These are phyloP conservation scores for Lethenteron camtschaticum DNA, from an alignment of 2,113 vertebrate species.

Conservation along the genomic window DNA sequence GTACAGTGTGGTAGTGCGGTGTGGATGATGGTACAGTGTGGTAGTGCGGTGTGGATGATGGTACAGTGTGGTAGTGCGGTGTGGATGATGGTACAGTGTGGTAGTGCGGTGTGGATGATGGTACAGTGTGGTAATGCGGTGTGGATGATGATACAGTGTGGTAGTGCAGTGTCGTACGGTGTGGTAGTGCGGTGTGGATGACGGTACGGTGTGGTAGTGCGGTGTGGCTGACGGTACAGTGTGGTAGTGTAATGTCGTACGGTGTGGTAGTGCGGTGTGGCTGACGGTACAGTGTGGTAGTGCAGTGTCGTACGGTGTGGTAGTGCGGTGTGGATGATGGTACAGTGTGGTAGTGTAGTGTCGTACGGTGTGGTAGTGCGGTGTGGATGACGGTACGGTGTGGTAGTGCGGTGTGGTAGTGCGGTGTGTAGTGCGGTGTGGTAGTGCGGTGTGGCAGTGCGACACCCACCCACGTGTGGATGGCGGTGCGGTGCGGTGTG, in stretches of 20 bases:
- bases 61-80: background rate
- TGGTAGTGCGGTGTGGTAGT: background rate
- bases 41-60: background rate
- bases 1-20: too few relatives aligned
- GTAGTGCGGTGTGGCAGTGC: background rate
- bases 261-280: background rate
- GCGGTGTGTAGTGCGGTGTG: background rate
- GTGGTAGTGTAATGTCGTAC: background rate
- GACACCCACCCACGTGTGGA: conserved; percentile 18
- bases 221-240: conserved; percentile 22
- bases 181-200: background rate
- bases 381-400: background rate
- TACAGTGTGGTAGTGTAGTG: background rate
- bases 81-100: background rate
- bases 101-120: background rate
- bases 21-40: background rate
- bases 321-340: background rate
- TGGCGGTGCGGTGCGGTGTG: conserved; percentile 7
- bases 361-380: too few relatives aligned
- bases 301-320: background rate
- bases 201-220: background rate
- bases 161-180: background rate
- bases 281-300: background rate
- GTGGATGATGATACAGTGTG: background rate
- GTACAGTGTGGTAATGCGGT: background rate